phyloP scores from a whole-genome alignment of 2,797 vertebrate species.

The Micropoecilia bifurca region DNA sequence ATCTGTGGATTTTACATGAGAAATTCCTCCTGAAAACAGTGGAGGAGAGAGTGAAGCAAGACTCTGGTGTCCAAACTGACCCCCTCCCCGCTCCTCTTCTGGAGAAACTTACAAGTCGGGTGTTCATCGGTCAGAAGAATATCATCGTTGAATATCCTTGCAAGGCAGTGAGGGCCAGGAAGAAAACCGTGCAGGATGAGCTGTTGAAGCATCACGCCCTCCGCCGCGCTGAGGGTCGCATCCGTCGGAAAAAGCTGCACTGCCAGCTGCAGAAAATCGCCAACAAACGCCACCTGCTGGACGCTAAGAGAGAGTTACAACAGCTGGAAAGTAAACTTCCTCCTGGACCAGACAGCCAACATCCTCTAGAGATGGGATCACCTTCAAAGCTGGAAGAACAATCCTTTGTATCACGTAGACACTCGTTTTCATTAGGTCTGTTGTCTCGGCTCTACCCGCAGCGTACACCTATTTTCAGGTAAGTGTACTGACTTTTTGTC shows the following conservation, averaged over 20 bases:
- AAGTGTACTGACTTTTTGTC: conserved; percentile 20
- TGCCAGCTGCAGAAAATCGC: conserved; percentile 89
- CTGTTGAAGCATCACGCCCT: conserved; percentile 83
- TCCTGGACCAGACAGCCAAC: conserved; percentile 69
- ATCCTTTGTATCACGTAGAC: conserved; percentile 65
- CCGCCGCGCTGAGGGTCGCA: conserved; percentile 81
- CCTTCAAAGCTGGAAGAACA: conserved; percentile 50
- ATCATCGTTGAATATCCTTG: conserved; percentile 53
- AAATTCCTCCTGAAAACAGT: conserved; percentile 76
- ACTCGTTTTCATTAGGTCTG: conserved; percentile 83
- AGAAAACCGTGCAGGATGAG: conserved; percentile 86
- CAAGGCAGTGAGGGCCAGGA: conserved; percentile 76
- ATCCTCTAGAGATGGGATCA: conserved; percentile 61
- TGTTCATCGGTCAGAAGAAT: conserved; percentile 44
- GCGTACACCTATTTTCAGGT: conserved; percentile 82
- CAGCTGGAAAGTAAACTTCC: conserved; percentile 82
- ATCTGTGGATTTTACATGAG: conserved; percentile 88
- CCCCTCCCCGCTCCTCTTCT: conserved; percentile 43
- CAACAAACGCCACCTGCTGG: conserved; percentile 88
- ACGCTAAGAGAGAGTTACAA: conserved; percentile 88
- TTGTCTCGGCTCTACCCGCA: conserved; percentile 84
- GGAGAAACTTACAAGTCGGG: conserved; percentile 57
- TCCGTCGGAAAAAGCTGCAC: conserved; percentile 83
- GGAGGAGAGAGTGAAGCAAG: conserved; percentile 78
- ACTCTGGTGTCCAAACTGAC: conserved; percentile 87